Evolutionary conservation across 2,113 vertebrate genomes (phyloP), one percentile per base, ranked within the genome.

Genomic region (Ameiurus melas): DNA sequence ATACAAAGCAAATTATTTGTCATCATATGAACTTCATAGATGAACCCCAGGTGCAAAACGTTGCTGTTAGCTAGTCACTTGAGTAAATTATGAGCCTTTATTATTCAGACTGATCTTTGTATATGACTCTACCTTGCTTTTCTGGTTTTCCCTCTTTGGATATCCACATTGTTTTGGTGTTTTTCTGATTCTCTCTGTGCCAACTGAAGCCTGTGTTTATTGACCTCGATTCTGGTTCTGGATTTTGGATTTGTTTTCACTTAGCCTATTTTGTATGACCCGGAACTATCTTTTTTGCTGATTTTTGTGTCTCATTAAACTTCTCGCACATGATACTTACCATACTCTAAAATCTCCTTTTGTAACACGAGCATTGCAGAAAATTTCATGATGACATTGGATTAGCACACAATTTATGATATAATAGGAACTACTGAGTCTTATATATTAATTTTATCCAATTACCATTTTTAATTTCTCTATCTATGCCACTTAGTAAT

Each of bases 251-350:
- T 75, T 75, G 39, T 47, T 75, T 20, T 43, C 36, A 39, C 17
- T 43, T 4, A 39, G 71, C 20, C 39, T 43, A 75, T 25, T 73
- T 73, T 39, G 30, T 70, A 33, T 30, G 7, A 14, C 19, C 5
- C 14, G 0, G 19, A 25, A 75, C 19, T 43, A 39, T 73, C 20
- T 73, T 10, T 5, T 43, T 25, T 75, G 39, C 39, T 43, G 19
- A 43, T 43, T 75, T 75, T 47, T 47, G 71, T 77, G 73, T 77
- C 73, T 77, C 43, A 27, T 77, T 51, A 77, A 51, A n/a, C 36
- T 8, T 75, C 36, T 75, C 36, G 3, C 19, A 51, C 20, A 53
- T 27, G 75, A 78, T n/a, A 5, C 43, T 78, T 9, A 77, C 39
- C 39, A 51, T 51, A 51, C 22, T 16, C 12, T 51, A 75, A 8